A percentile compares a stretch with the other conserved stretches of the same genome.
Conservation (phyloP, 2,888 invertebrate species). For the Sycophila texana region DNA sequence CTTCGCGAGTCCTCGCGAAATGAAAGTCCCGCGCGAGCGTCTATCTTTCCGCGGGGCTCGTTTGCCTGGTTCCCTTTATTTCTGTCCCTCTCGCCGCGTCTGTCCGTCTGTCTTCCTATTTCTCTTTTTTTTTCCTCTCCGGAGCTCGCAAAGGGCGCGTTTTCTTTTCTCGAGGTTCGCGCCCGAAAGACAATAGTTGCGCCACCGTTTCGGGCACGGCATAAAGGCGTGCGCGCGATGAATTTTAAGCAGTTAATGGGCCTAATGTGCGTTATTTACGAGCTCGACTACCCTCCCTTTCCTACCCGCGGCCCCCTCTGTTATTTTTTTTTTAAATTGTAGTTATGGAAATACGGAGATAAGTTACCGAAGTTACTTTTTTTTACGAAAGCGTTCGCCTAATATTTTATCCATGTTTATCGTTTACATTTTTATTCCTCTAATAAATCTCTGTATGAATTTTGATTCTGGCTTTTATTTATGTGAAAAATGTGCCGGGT, state of each 20-base stretch:
- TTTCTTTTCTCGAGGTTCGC: slow-evolving; percentile 55
- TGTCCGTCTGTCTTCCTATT: not conserved
- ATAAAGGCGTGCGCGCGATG: slow-evolving; percentile 30
- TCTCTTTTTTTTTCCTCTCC: not conserved
- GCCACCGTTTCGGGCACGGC: slow-evolving; percentile 6
- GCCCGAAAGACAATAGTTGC: slow-evolving; percentile 48
- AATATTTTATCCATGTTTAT: slow-evolving; percentile 43
- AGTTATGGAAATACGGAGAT: slow-evolving; percentile 43
- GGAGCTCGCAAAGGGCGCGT: not conserved
- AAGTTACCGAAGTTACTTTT: slow-evolving; percentile 37
- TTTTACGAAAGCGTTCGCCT: slow-evolving; percentile 27
- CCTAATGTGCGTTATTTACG: slow-evolving; percentile 51
- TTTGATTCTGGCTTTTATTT: slow-evolving; percentile 36
- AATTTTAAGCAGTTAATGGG: slow-evolving; percentile 55
- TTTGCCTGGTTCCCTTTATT: slow-evolving; percentile 50
- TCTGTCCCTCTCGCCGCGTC: slow-evolving; percentile 53
- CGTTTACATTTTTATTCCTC: slow-evolving; percentile 44
- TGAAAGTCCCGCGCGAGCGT: slow-evolving; percentile 50
- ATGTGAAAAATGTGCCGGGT: slow-evolving; percentile 33
- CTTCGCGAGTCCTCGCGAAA: slow-evolving; percentile 46
- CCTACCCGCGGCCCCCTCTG: not conserved
- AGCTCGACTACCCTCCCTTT: slow-evolving; percentile 2
- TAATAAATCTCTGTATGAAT: slow-evolving; percentile 44
- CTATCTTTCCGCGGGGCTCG: slow-evolving; percentile 36
- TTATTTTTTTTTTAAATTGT: slow-evolving; percentile 43